A percentile compares a stretch with the other conserved stretches of the same genome.
phyloP scores from a whole-genome alignment of 2,113 vertebrate genomes.

The Mustelus asterias region DNA sequence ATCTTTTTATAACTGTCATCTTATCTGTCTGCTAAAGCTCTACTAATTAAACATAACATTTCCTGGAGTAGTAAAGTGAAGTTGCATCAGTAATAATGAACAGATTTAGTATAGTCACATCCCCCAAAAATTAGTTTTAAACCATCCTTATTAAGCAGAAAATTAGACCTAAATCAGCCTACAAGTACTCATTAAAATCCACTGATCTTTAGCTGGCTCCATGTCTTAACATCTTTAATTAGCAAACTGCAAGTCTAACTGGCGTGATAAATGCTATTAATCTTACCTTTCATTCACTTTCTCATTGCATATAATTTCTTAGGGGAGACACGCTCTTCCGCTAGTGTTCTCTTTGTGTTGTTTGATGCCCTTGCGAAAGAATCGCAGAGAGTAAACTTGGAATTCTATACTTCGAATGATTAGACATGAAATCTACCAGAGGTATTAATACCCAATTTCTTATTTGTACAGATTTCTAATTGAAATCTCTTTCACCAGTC shows the following conservation, averaged over 20 bases:
- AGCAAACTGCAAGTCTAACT: slow-evolving; percentile 70
- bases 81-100: slow-evolving; percentile 77
- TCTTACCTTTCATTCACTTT: slow-evolving; percentile 75
- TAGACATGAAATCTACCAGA: background rate
- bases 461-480: background rate
- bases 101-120: slow-evolving; percentile 78
- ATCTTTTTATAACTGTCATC: slow-evolving; percentile 79
- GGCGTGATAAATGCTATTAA: slow-evolving; percentile 82
- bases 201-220: slow-evolving; percentile 78
- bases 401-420: background rate
- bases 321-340: slow-evolving; percentile 42
- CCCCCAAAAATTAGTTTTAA: slow-evolving; percentile 84
- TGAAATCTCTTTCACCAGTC: background rate
- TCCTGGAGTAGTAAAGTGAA: slow-evolving; percentile 77
- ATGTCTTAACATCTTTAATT: slow-evolving; percentile 83
- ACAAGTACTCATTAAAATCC: slow-evolving; percentile 86
- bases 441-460: background rate
- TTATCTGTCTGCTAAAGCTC: slow-evolving; percentile 65
- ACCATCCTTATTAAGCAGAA: slow-evolving; percentile 89
- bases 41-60: slow-evolving; percentile 81
- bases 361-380: slow-evolving; percentile 42
- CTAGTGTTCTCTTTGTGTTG: slow-evolving; percentile 25
- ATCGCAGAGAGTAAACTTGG: background rate
- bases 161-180: slow-evolving; percentile 86
- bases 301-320: slow-evolving; percentile 51